These are phyloP conservation scores for Harlomillsia oculata DNA, from an alignment of 1,140 invertebrate genomes.

Conservation along the genomic window DNA sequence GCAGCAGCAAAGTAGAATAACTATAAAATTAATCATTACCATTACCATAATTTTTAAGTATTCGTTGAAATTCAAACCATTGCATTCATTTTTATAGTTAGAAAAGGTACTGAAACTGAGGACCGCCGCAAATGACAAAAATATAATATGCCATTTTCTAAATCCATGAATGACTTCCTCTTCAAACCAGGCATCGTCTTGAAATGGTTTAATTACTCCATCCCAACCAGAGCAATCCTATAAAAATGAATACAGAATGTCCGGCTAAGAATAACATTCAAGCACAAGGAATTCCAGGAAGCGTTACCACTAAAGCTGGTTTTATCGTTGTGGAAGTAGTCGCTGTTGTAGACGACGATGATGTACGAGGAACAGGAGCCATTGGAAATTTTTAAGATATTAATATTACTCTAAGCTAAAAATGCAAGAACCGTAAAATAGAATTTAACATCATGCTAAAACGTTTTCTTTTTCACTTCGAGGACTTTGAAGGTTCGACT, in stretches of 20 bases:
- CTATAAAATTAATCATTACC: slow-evolving; percentile 36
- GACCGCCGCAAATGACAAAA: slow-evolving; percentile 36
- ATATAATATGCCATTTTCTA: slow-evolving; percentile 42
- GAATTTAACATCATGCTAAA: not conserved
- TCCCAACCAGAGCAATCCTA: too few relatives aligned
- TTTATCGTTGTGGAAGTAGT: too few relatives aligned
- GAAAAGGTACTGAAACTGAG: slow-evolving; percentile 37
- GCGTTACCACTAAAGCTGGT: too few relatives aligned
- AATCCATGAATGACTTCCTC: slow-evolving; percentile 39
- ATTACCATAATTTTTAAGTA: not conserved
- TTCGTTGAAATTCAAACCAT: not conserved
- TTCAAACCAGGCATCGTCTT: slow-evolving; percentile 41
- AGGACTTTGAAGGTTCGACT: too few relatives aligned
- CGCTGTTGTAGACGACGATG: too few relatives aligned
- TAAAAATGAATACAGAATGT: too few relatives aligned
- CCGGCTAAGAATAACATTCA: too few relatives aligned
- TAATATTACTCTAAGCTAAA: not conserved
- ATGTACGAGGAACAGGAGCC: too few relatives aligned
- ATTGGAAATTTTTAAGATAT: not conserved
- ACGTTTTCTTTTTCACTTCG: too few relatives aligned
- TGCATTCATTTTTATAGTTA: not conserved
- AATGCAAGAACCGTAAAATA: not conserved
- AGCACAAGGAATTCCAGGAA: too few relatives aligned
- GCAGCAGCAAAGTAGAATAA: slow-evolving; percentile 74
- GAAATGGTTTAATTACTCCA: too few relatives aligned